A percentile compares a stretch with the other conserved stretches of the same genome.
phyloP scores from a whole-genome alignment of 2,797 vertebrate genomes.

The Valencia hispanica region DNA sequence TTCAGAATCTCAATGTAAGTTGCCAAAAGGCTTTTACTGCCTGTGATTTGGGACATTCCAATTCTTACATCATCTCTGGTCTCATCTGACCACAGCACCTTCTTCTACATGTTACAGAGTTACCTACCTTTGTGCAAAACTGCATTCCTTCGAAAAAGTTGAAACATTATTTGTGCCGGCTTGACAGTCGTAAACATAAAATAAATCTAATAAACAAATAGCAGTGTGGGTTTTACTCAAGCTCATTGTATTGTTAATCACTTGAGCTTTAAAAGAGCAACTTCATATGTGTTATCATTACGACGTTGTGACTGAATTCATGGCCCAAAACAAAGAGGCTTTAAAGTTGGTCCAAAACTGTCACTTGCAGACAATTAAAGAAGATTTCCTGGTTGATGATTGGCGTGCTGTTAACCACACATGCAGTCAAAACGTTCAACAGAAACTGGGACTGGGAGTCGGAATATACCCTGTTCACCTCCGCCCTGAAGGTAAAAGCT shows the following conservation, averaged over 20 bases:
- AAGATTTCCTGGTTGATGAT: constrained; percentile 92
- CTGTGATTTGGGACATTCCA: background rate
- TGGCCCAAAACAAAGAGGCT: background rate
- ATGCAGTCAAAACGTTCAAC: constrained; percentile 94
- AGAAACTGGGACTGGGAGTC: constrained; percentile 99
- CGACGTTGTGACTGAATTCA: background rate
- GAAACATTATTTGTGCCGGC: background rate
- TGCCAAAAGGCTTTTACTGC: too few species aligned
- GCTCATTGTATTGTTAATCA: background rate
- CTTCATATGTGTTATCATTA: background rate
- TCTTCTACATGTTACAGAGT: background rate
- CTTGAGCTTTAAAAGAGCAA: background rate
- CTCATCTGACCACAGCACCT: background rate
- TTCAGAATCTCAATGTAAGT: too few species aligned
- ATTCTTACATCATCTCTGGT: background rate
- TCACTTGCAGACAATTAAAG: constrained; percentile 82
- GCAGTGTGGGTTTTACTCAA: background rate
- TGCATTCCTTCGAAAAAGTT: background rate
- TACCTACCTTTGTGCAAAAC: background rate
- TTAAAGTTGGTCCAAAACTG: constrained; percentile 5
- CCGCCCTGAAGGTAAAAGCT: constrained; percentile 91
- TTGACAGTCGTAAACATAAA: background rate
- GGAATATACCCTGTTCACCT: constrained; percentile 96
- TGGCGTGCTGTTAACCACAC: constrained; percentile 86
- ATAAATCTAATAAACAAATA: background rate